Base-by-base conservation (phyloP, 2,113 vertebrate species). In the Strigops habroptila region DNA sequence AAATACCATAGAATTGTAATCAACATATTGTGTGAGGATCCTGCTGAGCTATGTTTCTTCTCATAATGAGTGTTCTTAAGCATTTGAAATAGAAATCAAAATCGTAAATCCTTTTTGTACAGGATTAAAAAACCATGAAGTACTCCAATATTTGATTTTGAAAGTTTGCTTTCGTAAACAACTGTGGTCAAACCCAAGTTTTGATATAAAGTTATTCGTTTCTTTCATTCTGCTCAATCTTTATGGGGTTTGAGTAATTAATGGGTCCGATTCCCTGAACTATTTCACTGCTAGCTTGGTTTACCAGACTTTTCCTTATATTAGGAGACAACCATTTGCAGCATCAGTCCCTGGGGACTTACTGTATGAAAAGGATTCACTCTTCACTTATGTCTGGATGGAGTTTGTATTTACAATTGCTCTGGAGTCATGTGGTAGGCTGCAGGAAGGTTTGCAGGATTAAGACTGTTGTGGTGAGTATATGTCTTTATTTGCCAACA, bases 31-130 rank as follows among this genome's bases (percentile, higher is more conserved):
- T 97, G 80, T 79, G 78, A 86, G 63, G 46, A 82, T 94, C 93
- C 84, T 95, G 59, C 95, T 95, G 91, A 91, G 94, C 62, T 94
- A 60, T 86, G 70, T 94, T 96, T 95, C 88, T 85, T 95, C 93
- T 86, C 73, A 64, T 86, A 75, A 73, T 86, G 65, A 77, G 13
- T 19, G 10, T 91, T 94, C 86, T 87, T 35, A 88, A 95, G 52
- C 33, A 81, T 96, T 96, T 88, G 65, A 96, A 90, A 92, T 74
- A 70, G 57, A 83, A 91, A 82, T 81, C 3, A 12, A 88, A 93
- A 92, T 68, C 4, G 53, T 23, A 91, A 51, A 59, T 65, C 0
- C 0, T 73, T 78, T 93, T 83, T 51, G 41, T 35, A 69, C 59
- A 12, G 21, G 65, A 57, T 55, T 55, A 51, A 81, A 86, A 86